Evolutionary conservation across 2,113 vertebrate species (phyloP).

Genomic region (Xenotilapia leptura): DNA sequence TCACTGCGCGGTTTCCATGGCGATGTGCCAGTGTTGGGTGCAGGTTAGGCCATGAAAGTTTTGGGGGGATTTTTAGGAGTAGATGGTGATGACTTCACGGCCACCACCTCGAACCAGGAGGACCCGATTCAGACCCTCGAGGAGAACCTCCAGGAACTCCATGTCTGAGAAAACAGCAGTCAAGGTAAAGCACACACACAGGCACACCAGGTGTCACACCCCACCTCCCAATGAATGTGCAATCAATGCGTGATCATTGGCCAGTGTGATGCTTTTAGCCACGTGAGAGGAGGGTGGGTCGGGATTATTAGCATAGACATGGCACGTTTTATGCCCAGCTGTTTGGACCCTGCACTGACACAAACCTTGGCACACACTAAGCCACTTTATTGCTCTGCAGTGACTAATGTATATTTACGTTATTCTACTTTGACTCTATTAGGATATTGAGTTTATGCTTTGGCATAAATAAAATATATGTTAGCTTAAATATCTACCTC

Average conservation of each 20-base stretch:
- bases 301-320: not conserved
- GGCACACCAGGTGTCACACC: not conserved
- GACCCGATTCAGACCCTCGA: slow-evolving; percentile 88
- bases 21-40: not conserved
- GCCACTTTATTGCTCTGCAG: not conserved
- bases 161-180: slow-evolving; percentile 78
- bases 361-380: not conserved
- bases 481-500: not conserved
- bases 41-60: slow-evolving; percentile 1
- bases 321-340: not conserved
- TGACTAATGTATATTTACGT: not conserved
- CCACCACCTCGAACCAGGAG: slow-evolving; percentile 90
- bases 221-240: not conserved
- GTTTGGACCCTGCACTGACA: not conserved
- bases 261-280: not conserved
- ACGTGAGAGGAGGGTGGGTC: not conserved
- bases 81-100: slow-evolving; percentile 95
- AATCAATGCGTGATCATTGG: not conserved
- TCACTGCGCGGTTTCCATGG: slow-evolving; percentile 10
- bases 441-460: not conserved
- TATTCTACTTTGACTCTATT: not conserved
- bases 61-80: slow-evolving; percentile 74
- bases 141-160: slow-evolving; percentile 95
- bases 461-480: not conserved
- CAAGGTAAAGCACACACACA: slow-evolving; percentile 45